Conservation (phyloP, 2,113 vertebrate species). For the Apistogramma diplotaenia region DNA sequence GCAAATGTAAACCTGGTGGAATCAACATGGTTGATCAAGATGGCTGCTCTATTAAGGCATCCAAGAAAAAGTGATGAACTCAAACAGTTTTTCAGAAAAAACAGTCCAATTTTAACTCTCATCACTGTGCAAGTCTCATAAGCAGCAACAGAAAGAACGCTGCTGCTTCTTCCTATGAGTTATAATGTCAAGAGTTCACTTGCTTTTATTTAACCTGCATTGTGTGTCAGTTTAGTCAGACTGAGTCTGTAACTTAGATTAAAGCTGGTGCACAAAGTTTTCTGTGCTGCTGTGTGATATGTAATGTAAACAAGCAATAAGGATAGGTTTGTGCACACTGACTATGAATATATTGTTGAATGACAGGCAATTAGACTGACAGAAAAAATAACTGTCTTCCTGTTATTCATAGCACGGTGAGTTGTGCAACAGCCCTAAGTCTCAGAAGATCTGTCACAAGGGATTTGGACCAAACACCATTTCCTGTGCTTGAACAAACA, state of each 20-base stretch:
- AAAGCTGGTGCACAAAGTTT: not conserved
- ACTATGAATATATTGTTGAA: not conserved
- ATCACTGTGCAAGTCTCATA: not conserved
- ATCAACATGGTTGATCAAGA: not conserved
- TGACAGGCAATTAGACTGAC: slow-evolving; percentile 38
- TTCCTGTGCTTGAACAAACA: slow-evolving; percentile 40
- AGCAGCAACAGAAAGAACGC: not conserved
- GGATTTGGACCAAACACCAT: slow-evolving; percentile 17
- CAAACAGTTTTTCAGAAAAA: not conserved
- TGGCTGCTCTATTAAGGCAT: not conserved
- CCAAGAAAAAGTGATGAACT: not conserved
- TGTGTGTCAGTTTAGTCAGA: not conserved
- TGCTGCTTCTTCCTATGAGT: not conserved
- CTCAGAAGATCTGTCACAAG: slow-evolving; percentile 35
- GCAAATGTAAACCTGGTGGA: not conserved
- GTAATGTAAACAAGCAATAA: not conserved
- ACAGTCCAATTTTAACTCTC: not conserved
- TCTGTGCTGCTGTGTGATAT: not conserved
- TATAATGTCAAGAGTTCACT: not conserved
- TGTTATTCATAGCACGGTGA: slow-evolving; percentile 48
- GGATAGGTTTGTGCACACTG: not conserved
- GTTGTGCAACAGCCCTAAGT: slow-evolving; percentile 48
- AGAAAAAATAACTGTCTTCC: slow-evolving; percentile 49
- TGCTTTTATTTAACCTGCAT: not conserved
- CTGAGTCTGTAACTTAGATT: not conserved